Conservation (phyloP, 2,113 vertebrate species). For the Marmota monax region DNA sequence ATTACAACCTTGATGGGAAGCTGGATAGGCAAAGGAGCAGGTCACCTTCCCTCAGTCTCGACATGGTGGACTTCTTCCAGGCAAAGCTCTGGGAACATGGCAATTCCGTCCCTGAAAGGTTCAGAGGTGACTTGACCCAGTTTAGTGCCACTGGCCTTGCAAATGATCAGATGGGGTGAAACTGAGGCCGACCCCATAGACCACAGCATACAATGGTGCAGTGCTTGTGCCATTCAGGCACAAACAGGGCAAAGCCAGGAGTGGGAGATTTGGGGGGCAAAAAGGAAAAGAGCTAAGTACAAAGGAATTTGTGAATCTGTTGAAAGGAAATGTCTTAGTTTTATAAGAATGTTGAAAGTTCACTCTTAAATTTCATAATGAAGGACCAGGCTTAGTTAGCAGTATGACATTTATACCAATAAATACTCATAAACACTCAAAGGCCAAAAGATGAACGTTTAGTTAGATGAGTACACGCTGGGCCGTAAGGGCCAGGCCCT, state of each 20-base stretch:
- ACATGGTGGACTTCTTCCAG: neutral
- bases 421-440: neutral
- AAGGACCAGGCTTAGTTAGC: slow-evolving; percentile 29
- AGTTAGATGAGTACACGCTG: neutral
- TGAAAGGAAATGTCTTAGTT: slow-evolving; percentile 46
- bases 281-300: neutral
- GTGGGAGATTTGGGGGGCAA: neutral
- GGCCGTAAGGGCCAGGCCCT: neutral
- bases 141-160: neutral
- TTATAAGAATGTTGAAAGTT: slow-evolving; percentile 18
- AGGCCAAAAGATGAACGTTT: neutral
- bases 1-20: neutral
- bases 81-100: neutral
- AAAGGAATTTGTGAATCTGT: neutral
- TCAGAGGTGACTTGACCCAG: neutral
- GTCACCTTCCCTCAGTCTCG: neutral
- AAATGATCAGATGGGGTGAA: neutral
- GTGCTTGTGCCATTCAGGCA: neutral
- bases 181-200: neutral
- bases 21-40: neutral
- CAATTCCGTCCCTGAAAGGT: neutral
- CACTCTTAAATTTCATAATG: neutral
- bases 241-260: neutral
- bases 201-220: neutral
- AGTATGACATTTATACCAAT: neutral